phyloP scores from a whole-genome alignment of 2,113 vertebrate species.

The Scalopus aquaticus region DNA sequence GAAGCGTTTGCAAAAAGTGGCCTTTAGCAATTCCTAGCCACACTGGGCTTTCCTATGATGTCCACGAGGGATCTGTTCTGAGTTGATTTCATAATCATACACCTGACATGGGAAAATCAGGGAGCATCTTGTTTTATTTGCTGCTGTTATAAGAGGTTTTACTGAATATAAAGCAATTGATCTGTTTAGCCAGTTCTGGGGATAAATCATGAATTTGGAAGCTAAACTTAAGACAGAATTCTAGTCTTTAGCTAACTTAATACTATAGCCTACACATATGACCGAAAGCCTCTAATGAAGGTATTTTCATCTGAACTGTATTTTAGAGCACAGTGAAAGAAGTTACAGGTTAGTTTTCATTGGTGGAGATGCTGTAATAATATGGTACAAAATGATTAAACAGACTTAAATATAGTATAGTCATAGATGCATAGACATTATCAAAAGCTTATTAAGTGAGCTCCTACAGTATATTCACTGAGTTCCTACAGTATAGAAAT shows the following conservation, averaged over 20 bases:
- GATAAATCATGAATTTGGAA: not conserved
- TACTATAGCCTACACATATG: not conserved
- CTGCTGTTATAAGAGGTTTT: not conserved
- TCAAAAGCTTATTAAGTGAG: slow-evolving; percentile 5
- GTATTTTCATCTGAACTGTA: not conserved
- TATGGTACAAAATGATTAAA: too few relatives aligned
- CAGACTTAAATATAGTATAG: not conserved
- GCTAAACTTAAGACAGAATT: slow-evolving; percentile 16
- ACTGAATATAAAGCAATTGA: not conserved
- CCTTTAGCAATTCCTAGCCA: not conserved
- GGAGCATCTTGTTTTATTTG: not conserved
- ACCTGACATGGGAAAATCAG: not conserved
- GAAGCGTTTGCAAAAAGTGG: not conserved
- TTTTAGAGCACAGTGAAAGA: not conserved
- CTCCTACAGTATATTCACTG: too few relatives aligned
- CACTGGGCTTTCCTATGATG: not conserved
- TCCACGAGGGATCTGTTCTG: not conserved
- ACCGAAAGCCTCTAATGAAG: not conserved
- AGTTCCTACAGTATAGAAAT: not conserved
- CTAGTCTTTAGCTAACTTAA: not conserved
- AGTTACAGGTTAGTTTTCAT: not conserved
- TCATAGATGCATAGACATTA: not conserved
- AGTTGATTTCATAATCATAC: not conserved
- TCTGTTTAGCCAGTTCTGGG: not conserved
- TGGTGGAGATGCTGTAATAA: not conserved